phyloP scores from a whole-genome alignment of 1,140 invertebrate genomes.

The Pantala flavescens region DNA sequence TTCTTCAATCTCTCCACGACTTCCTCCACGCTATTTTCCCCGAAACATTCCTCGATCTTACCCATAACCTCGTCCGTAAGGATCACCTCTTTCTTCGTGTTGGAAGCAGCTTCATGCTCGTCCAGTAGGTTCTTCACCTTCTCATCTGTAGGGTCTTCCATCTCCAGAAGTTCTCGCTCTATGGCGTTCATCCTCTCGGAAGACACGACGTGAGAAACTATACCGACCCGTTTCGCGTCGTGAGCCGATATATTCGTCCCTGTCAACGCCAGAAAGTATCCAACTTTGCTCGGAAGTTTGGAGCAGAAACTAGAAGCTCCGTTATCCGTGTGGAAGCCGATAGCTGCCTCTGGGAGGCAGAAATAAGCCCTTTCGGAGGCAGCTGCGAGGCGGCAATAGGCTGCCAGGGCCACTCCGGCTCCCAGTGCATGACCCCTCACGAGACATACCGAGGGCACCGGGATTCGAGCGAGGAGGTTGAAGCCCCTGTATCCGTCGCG shows the following conservation, averaged over 20 bases:
- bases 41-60: background rate
- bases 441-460: background rate
- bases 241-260: slow-evolving; percentile 10
- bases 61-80: background rate
- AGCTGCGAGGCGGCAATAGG: background rate
- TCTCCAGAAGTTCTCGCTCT: background rate
- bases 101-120: background rate
- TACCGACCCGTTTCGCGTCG: background rate
- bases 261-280: background rate
- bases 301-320: background rate
- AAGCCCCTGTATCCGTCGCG: slow-evolving; percentile 13
- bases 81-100: background rate
- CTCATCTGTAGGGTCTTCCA: slow-evolving; percentile 8
- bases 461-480: background rate
- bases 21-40: slow-evolving; percentile 4
- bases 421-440: slow-evolving; percentile 10
- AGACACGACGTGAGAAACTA: background rate
- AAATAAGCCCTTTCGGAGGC: background rate
- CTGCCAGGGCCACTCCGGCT: slow-evolving; percentile 8
- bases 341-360: background rate
- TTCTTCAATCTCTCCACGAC: background rate
- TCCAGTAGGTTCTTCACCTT: background rate
- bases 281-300: background rate
- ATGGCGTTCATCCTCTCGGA: background rate
- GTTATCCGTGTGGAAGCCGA: slow-evolving; percentile 12